Conservation (phyloP, 1,140 invertebrate genomes). For the Trachelipus rathkii region DNA sequence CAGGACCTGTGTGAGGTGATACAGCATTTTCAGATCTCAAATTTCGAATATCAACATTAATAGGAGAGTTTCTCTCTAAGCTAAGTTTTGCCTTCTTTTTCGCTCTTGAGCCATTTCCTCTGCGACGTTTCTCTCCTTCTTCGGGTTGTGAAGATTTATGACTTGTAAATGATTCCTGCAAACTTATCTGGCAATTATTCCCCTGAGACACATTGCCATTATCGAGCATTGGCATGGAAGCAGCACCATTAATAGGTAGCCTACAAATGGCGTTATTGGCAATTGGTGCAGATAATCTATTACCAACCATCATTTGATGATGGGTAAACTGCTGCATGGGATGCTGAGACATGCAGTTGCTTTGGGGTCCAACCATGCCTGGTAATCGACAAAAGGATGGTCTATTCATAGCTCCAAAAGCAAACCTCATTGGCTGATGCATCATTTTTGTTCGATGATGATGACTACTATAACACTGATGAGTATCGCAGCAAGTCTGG, state of each 20-base stretch:
- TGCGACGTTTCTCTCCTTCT: slow-evolving; percentile 35
- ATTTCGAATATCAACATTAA: slow-evolving; percentile 57
- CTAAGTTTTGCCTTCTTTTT: slow-evolving; percentile 31
- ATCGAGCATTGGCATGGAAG: neutral
- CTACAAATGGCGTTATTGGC: neutral
- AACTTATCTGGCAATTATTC: neutral
- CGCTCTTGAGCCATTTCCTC: slow-evolving; percentile 21
- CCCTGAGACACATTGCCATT: neutral
- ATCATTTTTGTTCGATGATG: neutral
- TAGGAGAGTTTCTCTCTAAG: slow-evolving; percentile 49
- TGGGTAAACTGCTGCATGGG: neutral
- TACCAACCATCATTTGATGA: neutral
- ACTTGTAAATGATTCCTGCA: neutral
- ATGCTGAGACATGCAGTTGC: neutral
- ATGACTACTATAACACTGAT: neutral
- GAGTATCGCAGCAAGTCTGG: neutral
- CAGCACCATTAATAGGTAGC: neutral
- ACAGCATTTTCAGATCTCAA: slow-evolving; percentile 51
- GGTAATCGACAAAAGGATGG: neutral
- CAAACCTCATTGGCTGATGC: neutral
- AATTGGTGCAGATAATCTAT: neutral
- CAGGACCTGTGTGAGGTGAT: slow-evolving; percentile 26
- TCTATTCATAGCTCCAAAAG: neutral
- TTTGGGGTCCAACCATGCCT: neutral
- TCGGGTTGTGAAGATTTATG: slow-evolving; percentile 27